Percentiles rank a stretch among this genome's conserved stretches.
phyloP scores from a whole-genome alignment of 2,888 invertebrate genomes.

The Drosophila suboccidentalis region DNA sequence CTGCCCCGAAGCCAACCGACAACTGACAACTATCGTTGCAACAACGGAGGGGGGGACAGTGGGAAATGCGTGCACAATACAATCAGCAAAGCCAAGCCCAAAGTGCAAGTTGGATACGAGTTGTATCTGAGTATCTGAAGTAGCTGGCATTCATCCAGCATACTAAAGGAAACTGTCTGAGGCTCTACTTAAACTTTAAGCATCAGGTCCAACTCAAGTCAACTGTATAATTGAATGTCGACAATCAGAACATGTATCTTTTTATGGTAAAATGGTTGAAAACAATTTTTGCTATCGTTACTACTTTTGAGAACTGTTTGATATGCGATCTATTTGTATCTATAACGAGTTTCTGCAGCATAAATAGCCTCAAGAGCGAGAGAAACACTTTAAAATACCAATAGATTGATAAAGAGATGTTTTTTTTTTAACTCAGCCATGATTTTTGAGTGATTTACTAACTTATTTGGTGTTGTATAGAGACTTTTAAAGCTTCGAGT shows the following conservation, averaged over 20 bases:
- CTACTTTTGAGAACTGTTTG: neutral
- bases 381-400: too few relatives aligned
- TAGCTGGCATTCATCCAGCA: conserved; percentile 24
- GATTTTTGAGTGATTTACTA: neutral
- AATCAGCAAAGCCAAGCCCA: conserved; percentile 21
- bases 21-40: conserved; percentile 2
- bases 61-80: conserved; percentile 11
- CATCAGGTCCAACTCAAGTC: conserved; percentile 11
- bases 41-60: neutral
- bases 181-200: conserved; percentile 21
- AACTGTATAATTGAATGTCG: conserved; percentile 25
- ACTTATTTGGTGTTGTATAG: neutral
- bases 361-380: neutral
- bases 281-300: neutral
- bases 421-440: neutral
- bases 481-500: neutral
- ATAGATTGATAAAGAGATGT: neutral
- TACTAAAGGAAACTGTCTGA: conserved; percentile 19
- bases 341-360: neutral
- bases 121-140: conserved; percentile 14
- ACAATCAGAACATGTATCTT: conserved; percentile 11
- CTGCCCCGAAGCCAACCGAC: neutral
- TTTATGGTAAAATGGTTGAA: neutral
- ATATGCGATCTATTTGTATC: neutral
- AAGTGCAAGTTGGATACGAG: conserved; percentile 24